Evolutionary conservation across 2,888 invertebrate genomes (phyloP).

Genomic region (Coecobrya sp.): DNA sequence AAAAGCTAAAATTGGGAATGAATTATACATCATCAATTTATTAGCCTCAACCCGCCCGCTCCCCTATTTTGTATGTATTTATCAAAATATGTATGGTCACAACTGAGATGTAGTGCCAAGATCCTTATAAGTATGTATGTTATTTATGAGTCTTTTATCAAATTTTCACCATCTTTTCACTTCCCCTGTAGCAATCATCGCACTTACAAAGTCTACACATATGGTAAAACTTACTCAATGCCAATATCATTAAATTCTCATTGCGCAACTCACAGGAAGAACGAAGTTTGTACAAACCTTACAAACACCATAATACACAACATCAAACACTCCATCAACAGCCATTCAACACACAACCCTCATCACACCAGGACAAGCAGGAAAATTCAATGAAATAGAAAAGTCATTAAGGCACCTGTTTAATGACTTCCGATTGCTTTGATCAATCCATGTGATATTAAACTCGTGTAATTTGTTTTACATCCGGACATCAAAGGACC

Average conservation of each 20-base stretch:
- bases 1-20: constrained; percentile 35
- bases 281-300: not conserved
- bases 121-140: constrained; percentile 42
- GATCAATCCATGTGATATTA: constrained; percentile 73
- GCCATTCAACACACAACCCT: constrained; percentile 17
- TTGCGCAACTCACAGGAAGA: not conserved
- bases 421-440: constrained; percentile 78
- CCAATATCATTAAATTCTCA: not conserved
- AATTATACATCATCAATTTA: constrained; percentile 42
- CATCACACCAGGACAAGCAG: constrained; percentile 1
- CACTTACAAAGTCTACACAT: constrained; percentile 1
- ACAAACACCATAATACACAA: constrained; percentile 6
- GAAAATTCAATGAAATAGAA: constrained; percentile 75
- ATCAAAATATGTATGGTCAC: constrained; percentile 14
- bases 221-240: not conserved
- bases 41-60: constrained; percentile 15
- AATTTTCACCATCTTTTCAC: constrained; percentile 63
- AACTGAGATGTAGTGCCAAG: constrained; percentile 56
- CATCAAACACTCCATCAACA: constrained; percentile 45
- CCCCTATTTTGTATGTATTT: constrained; percentile 1
- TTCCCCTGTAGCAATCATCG: constrained; percentile 68
- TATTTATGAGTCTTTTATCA: constrained; percentile 67
- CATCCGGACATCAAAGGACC: constrained; percentile 75
- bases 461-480: constrained; percentile 75
- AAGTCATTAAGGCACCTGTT: constrained; percentile 78